These are phyloP conservation scores for Hirtodrosophila cameraria DNA, from an alignment of 2,888 invertebrate species.

Conservation along the genomic window DNA sequence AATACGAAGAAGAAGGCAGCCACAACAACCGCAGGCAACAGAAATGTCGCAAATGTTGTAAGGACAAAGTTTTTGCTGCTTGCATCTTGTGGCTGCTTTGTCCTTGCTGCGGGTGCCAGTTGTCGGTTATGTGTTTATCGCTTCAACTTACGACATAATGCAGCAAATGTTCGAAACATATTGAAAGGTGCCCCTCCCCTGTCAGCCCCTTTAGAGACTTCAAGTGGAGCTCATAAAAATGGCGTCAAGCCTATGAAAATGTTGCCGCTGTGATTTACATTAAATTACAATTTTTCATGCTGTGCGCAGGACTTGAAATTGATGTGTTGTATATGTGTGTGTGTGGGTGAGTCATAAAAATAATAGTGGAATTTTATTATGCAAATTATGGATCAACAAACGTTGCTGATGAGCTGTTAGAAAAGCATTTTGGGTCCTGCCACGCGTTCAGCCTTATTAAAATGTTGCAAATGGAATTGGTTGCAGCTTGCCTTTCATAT, in stretches of 20 bases:
- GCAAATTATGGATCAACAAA: slow-evolving; percentile 77
- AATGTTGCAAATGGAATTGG: slow-evolving; percentile 34
- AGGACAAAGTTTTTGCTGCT: slow-evolving; percentile 76
- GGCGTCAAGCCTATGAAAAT: slow-evolving; percentile 46
- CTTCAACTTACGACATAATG: slow-evolving; percentile 65
- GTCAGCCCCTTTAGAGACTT: slow-evolving; percentile 41
- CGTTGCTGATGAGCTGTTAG: slow-evolving; percentile 21
- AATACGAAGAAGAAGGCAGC: slow-evolving; percentile 19
- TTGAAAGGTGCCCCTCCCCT: slow-evolving; percentile 49
- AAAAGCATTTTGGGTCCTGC: slow-evolving; percentile 43
- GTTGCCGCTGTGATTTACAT: slow-evolving; percentile 78
- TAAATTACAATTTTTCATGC: slow-evolving; percentile 83
- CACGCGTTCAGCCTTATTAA: slow-evolving; percentile 50
- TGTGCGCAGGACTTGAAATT: slow-evolving; percentile 69
- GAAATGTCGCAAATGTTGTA: slow-evolving; percentile 64
- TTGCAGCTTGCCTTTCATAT: slow-evolving; percentile 15
- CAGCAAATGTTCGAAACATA: slow-evolving; percentile 73
- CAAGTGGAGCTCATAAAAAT: slow-evolving; percentile 70
- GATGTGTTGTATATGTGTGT: slow-evolving; percentile 44
- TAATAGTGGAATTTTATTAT: slow-evolving; percentile 76
- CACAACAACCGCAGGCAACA: slow-evolving; percentile 48
- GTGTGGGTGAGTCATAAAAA: slow-evolving; percentile 62
- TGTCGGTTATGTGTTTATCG: slow-evolving; percentile 68
- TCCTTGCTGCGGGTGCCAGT: slow-evolving; percentile 50
- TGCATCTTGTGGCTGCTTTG: slow-evolving; percentile 54